Conservation (phyloP, 1,140 invertebrate species). For the Doryteuthis pealeii region DNA sequence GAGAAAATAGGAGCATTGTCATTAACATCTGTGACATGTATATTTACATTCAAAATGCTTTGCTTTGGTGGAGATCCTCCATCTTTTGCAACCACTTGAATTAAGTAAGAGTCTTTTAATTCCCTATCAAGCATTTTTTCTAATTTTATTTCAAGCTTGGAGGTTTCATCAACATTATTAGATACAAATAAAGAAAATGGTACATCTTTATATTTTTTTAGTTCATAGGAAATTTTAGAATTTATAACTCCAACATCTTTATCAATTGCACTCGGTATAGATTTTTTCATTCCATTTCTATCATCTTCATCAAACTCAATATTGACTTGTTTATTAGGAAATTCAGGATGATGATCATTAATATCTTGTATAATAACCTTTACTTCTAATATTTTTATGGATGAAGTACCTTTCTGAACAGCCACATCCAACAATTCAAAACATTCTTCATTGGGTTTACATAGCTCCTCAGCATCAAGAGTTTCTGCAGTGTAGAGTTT, state of each 20-base stretch:
- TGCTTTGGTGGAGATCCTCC: no score
- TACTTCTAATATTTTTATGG: slow-evolving; percentile 1
- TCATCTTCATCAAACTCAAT: not conserved
- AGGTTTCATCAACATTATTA: not conserved
- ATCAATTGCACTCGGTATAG: not conserved
- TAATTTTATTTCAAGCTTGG: no score
- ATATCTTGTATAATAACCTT: not conserved
- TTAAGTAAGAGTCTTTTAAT: no score
- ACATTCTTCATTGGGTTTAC: not conserved
- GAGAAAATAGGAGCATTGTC: no score
- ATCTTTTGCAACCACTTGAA: no score
- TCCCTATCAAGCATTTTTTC: no score
- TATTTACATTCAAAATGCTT: no score
- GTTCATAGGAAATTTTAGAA: not conserved
- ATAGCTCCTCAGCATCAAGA: slow-evolving; percentile 21
- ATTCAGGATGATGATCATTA: slow-evolving; percentile 1
- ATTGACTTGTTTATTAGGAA: not conserved
- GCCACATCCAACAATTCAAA: not conserved
- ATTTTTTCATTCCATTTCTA: not conserved
- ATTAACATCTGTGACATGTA: no score
- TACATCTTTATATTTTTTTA: not conserved
- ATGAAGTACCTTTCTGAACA: not conserved
- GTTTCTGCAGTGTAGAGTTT: slow-evolving; percentile 59
- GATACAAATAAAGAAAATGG: not conserved
- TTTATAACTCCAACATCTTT: not conserved